Evolutionary conservation across 2,797 vertebrate genomes (phyloP), one percentile per base, ranked within the genome.

Genomic region (Notoglanidium macrostoma): DNA sequence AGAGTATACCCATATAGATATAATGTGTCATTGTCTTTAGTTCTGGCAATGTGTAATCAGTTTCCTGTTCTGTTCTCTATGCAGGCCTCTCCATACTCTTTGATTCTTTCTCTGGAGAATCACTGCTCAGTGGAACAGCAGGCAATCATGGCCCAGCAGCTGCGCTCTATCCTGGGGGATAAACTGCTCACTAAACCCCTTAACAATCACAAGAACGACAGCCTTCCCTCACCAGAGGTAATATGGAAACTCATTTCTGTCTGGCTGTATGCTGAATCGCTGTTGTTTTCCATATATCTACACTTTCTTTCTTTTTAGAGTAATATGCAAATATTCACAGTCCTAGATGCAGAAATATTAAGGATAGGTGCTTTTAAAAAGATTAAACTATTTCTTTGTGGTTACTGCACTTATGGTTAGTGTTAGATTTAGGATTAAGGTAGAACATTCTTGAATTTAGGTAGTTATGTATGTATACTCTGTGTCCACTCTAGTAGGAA

Each of bases 51-150:
- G 21, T 40, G 14, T 44, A 29, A 70, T 51, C 49, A 40, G 17
- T 51, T 65, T 55, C 23, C 15, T 70, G 11, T 49, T 65, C 44
- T 84, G 46, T 85, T 46, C 84, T 21, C 84, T 81, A 51, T 46
- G 14, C 90, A 94, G 95, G 90, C 90, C 0, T 96, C 94, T 54
- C 91, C 91, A 0, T 94, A 93, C 84, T 94, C 94, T 79, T 89
- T 96, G 88, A 97, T 99, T 94, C 94, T 99, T 83, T 99, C 98
- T 85, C 94, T 99, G 92, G 98, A 99, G 95, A 99, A 99, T 94
- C 98, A 99, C 95, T 99, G 98, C 0, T 97, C 97, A 6, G 88
- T 97, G 90, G 97, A 98, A 91, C 98, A 99, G 93, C 98, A 99
- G 93, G 89, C 93, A 0, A 95, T 95, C 65, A 97, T 99, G 97